phyloP scores from a whole-genome alignment of 2,888 invertebrate species.

The Dasypolia templi region DNA sequence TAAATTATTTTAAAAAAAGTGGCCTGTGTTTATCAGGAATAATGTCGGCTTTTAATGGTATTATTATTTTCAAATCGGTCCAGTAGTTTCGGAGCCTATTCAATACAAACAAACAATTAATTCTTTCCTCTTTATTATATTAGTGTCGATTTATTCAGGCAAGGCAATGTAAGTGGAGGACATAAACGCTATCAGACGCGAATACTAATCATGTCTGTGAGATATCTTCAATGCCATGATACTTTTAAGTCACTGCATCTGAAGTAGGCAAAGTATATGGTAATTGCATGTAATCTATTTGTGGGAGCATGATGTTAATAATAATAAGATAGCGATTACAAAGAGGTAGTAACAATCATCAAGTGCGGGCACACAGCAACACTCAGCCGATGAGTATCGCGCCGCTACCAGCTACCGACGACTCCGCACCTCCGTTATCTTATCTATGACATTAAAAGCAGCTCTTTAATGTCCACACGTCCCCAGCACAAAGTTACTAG shows the following conservation, averaged over 20 bases:
- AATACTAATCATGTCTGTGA: no score
- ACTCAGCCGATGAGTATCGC: slow-evolving; percentile 53
- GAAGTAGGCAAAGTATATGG: neutral
- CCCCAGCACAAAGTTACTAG: slow-evolving; percentile 17
- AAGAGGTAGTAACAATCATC: slow-evolving; percentile 8
- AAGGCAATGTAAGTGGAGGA: neutral
- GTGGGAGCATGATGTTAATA: no score
- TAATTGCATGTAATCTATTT: neutral
- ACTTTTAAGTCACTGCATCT: neutral
- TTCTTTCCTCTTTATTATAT: no score
- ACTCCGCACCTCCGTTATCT: slow-evolving; percentile 71
- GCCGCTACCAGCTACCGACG: slow-evolving; percentile 49
- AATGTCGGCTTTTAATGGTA: no score
- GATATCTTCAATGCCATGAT: neutral
- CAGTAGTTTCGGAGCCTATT: no score
- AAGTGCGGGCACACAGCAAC: no score
- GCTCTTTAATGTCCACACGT: slow-evolving; percentile 69
- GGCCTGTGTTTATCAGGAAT: no score
- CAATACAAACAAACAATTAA: no score
- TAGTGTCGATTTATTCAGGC: no score
- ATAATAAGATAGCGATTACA: slow-evolving; percentile 5
- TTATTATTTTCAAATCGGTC: no score
- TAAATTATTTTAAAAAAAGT: no score
- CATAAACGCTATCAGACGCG: neutral
- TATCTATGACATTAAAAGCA: slow-evolving; percentile 78